These are phyloP conservation scores for Castor canadensis DNA, from an alignment of 2,113 vertebrate genomes.

Conservation along the genomic window DNA sequence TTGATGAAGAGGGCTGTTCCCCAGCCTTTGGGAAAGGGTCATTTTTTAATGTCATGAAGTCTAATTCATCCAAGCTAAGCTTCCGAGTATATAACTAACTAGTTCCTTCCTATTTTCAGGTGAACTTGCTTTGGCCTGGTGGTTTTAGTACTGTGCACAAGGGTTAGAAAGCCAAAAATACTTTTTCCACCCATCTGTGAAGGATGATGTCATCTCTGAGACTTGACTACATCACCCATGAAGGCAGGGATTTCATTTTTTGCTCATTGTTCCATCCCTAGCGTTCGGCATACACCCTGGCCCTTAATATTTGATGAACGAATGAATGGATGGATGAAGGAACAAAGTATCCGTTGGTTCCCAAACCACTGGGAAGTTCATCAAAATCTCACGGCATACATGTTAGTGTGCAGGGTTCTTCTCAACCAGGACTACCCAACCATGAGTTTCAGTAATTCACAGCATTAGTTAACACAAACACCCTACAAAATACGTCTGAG, in stretches of 20 bases:
- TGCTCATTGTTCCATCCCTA: background rate
- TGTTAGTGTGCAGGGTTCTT: background rate
- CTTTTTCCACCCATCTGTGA: background rate
- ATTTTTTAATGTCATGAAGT: background rate
- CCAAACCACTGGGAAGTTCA: background rate
- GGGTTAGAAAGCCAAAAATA: background rate
- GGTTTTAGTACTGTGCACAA: background rate
- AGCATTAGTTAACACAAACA: background rate
- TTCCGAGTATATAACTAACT: background rate
- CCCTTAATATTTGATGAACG: background rate
- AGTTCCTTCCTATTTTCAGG: background rate
- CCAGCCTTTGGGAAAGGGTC: background rate
- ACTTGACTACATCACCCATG: no score
- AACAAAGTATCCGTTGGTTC: background rate
- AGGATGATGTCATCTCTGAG: background rate
- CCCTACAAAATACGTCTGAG: background rate
- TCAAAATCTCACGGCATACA: background rate
- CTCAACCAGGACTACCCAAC: background rate
- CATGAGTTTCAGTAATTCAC: background rate
- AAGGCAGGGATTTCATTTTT: background rate
- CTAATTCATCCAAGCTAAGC: background rate
- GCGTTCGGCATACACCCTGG: background rate
- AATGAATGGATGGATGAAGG: background rate
- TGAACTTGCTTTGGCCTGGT: background rate
- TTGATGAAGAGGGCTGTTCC: background rate